Evolutionary conservation across 2,797 vertebrate species (phyloP).

Genomic region (Ctenosaura bakeri): DNA sequence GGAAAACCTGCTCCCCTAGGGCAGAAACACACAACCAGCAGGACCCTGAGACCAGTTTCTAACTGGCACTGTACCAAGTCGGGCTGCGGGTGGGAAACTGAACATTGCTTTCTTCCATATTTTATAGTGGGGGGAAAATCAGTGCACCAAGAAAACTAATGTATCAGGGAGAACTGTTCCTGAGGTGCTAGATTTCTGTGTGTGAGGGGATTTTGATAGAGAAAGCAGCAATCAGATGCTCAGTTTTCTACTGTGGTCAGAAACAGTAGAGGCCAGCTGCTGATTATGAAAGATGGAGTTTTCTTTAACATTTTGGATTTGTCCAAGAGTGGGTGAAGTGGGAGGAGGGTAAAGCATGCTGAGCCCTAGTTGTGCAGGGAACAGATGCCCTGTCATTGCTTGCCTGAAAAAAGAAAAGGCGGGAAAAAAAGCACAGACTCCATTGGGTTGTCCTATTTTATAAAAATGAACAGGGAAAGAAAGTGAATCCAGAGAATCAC

Average conservation of each 20-base stretch:
- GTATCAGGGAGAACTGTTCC: background rate
- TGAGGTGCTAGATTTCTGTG: background rate
- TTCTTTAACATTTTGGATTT: background rate
- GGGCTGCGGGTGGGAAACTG: background rate
- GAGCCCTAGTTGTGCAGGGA: background rate
- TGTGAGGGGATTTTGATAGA: background rate
- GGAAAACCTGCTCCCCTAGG: background rate
- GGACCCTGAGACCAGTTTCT: background rate
- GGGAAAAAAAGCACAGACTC: background rate
- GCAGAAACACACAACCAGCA: background rate
- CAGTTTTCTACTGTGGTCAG: too few species aligned
- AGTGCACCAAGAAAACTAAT: background rate
- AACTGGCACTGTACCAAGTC: background rate
- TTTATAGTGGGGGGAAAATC: background rate
- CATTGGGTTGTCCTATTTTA: background rate
- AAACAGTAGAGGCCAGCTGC: background rate
- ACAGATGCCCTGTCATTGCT: background rate
- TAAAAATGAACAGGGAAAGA: background rate
- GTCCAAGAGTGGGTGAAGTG: background rate
- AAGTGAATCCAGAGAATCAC: background rate
- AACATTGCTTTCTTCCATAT: background rate
- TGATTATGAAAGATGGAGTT: background rate
- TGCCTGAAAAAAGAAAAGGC: background rate
- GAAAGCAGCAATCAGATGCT: background rate
- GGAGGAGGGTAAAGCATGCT: background rate